Percentiles rank a stretch among this genome's conserved stretches.
phyloP scores from a whole-genome alignment of 2,888 invertebrate genomes.

The Griposia aprilina region DNA sequence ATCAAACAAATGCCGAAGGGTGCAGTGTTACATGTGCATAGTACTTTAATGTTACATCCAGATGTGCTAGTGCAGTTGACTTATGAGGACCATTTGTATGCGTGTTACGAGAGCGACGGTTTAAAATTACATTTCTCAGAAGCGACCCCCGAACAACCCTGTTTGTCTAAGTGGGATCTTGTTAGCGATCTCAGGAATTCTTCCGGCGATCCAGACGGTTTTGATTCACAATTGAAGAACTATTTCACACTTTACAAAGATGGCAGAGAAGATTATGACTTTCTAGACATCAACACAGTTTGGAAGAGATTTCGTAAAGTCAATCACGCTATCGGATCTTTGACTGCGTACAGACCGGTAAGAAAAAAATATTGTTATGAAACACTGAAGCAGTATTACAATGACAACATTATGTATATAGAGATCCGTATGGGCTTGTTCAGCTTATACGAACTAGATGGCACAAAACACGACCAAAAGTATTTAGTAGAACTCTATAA shows the following conservation, averaged over 20 bases:
- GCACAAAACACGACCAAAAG: slow-evolving; percentile 85
- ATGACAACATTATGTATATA: slow-evolving; percentile 93
- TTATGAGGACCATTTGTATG: slow-evolving; percentile 91
- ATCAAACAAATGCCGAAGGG: slow-evolving; percentile 94
- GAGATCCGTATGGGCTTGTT: slow-evolving; percentile 92
- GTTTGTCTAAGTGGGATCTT: slow-evolving; percentile 85
- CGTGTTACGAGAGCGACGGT: slow-evolving; percentile 80
- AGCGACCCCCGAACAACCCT: slow-evolving; percentile 76
- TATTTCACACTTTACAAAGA: slow-evolving; percentile 90
- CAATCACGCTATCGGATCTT: slow-evolving; percentile 86
- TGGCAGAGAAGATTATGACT: slow-evolving; percentile 76
- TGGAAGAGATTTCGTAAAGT: slow-evolving; percentile 91
- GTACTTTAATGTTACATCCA: slow-evolving; percentile 91
- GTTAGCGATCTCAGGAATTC: slow-evolving; percentile 85
- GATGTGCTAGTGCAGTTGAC: slow-evolving; percentile 92
- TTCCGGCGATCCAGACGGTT: slow-evolving; percentile 80
- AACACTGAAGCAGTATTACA: slow-evolving; percentile 91
- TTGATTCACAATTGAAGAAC: slow-evolving; percentile 89
- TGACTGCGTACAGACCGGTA: slow-evolving; percentile 91
- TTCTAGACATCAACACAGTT: slow-evolving; percentile 88
- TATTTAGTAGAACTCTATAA: slow-evolving; percentile 91
- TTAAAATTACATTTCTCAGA: slow-evolving; percentile 81
- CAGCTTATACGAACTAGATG: slow-evolving; percentile 87
- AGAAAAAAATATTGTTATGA: slow-evolving; percentile 92
- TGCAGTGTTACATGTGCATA: slow-evolving; percentile 93